Evolutionary conservation across 2,888 invertebrate genomes (phyloP).

Genomic region (Drosophila pegasa): DNA sequence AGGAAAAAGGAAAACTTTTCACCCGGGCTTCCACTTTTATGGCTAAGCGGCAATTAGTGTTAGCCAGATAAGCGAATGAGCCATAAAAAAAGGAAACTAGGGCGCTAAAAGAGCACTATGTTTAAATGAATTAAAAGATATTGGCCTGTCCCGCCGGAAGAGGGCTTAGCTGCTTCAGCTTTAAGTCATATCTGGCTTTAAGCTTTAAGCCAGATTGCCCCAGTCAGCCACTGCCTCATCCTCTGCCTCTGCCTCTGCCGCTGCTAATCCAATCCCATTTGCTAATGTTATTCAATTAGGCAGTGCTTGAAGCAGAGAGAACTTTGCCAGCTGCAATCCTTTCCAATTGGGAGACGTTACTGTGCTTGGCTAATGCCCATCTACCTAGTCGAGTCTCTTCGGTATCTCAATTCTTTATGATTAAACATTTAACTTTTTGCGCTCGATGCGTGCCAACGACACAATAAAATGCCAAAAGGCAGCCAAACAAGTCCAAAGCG

Average conservation of each 20-base stretch:
- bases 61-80: constrained; percentile 41
- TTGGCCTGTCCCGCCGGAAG: not conserved
- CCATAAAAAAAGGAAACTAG: constrained; percentile 21
- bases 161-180: no score
- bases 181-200: not conserved
- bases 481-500: constrained; percentile 27
- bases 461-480: constrained; percentile 62
- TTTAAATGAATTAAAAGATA: constrained; percentile 11
- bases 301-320: constrained; percentile 12
- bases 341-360: constrained; percentile 29
- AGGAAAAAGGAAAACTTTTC: constrained; percentile 11
- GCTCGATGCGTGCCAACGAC: constrained; percentile 69
- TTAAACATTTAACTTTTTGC: constrained; percentile 67
- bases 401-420: constrained; percentile 47
- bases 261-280: constrained; percentile 9
- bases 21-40: constrained; percentile 32
- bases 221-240: no score
- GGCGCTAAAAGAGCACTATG: not conserved
- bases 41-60: constrained; percentile 53
- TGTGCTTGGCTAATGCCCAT: constrained; percentile 28
- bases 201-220: not conserved
- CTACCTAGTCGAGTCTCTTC: constrained; percentile 14
- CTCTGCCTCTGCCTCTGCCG: not conserved
- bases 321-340: constrained; percentile 26
- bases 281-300: constrained; percentile 37